Conservation (phyloP, 2,888 invertebrate genomes). For the Orchestes rusci region DNA sequence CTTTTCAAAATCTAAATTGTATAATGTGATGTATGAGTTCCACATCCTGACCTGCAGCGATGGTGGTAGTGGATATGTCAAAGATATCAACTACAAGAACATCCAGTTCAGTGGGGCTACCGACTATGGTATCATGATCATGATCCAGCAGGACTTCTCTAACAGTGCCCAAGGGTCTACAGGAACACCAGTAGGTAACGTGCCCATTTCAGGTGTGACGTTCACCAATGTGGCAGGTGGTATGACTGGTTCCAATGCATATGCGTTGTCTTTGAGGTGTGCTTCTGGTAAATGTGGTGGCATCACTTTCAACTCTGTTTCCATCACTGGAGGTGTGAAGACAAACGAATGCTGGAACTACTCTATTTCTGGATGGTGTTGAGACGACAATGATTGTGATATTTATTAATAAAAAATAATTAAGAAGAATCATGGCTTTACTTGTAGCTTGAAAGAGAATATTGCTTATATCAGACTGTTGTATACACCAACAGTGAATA, state of each 20-base stretch:
- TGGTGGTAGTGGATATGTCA: constrained; percentile 14
- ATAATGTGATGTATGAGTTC: constrained; percentile 14
- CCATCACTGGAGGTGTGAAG: no score
- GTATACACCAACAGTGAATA: no score
- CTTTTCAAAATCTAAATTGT: constrained; percentile 9
- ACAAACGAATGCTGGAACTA: no score
- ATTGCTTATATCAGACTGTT: no score
- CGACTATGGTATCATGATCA: constrained; percentile 21
- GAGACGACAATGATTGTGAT: no score
- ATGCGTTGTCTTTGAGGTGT: neutral
- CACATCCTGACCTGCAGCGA: constrained; percentile 14
- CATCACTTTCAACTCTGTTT: neutral
- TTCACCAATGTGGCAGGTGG: neutral
- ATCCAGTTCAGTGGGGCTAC: constrained; percentile 13
- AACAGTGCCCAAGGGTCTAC: constrained; percentile 13
- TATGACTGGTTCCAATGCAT: neutral
- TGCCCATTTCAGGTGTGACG: constrained; percentile 15
- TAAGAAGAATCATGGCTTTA: no score
- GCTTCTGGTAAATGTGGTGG: neutral
- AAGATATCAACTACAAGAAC: constrained; percentile 7
- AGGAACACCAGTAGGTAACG: constrained; percentile 18
- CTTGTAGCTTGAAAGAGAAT: no score
- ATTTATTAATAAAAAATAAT: no score
- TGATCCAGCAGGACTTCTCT: constrained; percentile 24
- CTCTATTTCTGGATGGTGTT: no score